These are phyloP conservation scores for Chiroxiphia lanceolata DNA, from an alignment of 2,797 vertebrate species.

Conservation along the genomic window DNA sequence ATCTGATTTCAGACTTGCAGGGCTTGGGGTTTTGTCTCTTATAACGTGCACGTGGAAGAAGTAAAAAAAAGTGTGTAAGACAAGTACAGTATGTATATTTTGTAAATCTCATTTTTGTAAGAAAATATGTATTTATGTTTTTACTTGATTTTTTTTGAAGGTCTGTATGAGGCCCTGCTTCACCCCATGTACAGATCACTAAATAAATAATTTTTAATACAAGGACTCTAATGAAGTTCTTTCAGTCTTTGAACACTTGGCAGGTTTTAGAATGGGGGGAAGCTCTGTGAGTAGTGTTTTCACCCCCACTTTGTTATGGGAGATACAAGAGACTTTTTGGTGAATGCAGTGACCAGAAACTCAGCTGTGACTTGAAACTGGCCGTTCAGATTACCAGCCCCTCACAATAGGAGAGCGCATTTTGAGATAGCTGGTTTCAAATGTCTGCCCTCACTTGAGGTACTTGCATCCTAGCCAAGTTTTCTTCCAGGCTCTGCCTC, in stretches of 20 bases:
- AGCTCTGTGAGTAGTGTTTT: not conserved
- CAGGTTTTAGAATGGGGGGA: not conserved
- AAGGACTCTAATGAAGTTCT: constrained; percentile 29
- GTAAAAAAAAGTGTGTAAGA: constrained; percentile 68
- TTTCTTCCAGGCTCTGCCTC: constrained; percentile 20
- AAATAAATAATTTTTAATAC: constrained; percentile 82
- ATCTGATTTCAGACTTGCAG: constrained; percentile 33
- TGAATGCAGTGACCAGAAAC: not conserved
- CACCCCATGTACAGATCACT: constrained; percentile 81
- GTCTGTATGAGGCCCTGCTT: constrained; percentile 77
- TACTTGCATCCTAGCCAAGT: not conserved
- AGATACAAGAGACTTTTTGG: not conserved
- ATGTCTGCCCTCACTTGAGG: constrained; percentile 13
- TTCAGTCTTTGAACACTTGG: not conserved
- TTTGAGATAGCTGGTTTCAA: not conserved
- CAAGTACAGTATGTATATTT: constrained; percentile 83
- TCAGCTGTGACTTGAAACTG: not conserved
- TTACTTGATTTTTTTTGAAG: constrained; percentile 79
- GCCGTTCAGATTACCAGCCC: not conserved
- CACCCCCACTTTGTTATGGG: not conserved
- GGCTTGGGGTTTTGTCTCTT: constrained; percentile 69
- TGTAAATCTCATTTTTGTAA: constrained; percentile 87
- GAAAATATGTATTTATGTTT: constrained; percentile 93
- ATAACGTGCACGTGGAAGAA: constrained; percentile 76
- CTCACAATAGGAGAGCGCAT: not conserved